Evolutionary conservation across 2,113 vertebrate genomes (phyloP), one percentile per base, ranked within the genome.

Genomic region (Benitochromis conjunctus): DNA sequence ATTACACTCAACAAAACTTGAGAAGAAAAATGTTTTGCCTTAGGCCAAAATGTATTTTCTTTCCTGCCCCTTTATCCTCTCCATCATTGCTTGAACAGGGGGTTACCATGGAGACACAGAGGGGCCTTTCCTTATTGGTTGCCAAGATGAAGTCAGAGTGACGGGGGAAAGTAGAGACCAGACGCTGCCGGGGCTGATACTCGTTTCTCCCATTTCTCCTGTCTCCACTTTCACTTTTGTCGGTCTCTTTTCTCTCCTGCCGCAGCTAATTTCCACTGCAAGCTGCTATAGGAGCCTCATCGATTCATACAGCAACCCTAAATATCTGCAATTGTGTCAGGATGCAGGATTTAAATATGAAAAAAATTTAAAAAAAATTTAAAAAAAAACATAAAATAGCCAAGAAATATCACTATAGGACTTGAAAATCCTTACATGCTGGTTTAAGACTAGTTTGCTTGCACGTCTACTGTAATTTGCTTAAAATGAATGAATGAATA

Each of bases 71-170:
- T 92, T 85, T 88, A 94, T 92, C 79, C 90, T 87, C 88, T 92
- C 81, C 90, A 91, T 95, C 91, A 85, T 80, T 84, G 88, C 88
- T 93, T 93, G 53, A 94, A 92, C 48, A 26, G 66, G 69, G 64
- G 85, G 94, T 94, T 94, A 90, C 94, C 93, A 94, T 94, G 89
- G 94, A 91, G 91, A 95, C 90, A 92, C 78, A 89, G 57, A 86
- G 88, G 90, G 79, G 81, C 57, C 60, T 90, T 83, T 88, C 88
- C 80, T 92, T 74, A 95, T 94, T 92, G 91, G 94, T 36, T 90
- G 83, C 74, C 78, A 31, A 54, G 87, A 94, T 91, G 87, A 92
- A 92, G 92, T 92, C 88, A 91, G 91, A 86, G 86, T 91, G 90
- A 92, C 79, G 60, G 80, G 89, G 79, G 86, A 90, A 91, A 93